Conservation (phyloP, 1,140 invertebrate species). For the Polypedilum vanderplanki region DNA sequence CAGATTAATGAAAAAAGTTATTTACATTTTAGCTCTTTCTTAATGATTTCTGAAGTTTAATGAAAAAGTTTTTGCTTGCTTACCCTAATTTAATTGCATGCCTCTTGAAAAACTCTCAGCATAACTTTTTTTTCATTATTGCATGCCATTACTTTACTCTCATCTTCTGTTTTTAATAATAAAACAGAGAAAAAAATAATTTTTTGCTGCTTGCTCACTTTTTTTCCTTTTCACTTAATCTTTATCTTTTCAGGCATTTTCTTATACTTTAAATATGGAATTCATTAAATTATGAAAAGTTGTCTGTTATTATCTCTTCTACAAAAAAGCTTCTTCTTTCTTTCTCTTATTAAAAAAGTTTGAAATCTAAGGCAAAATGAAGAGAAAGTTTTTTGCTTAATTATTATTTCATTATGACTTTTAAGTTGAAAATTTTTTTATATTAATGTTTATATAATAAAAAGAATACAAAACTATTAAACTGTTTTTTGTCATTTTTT, state of each 20-base stretch:
- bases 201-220: background rate
- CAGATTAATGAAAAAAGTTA: no score
- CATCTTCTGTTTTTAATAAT: background rate
- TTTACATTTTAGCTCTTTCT: background rate
- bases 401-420: no score
- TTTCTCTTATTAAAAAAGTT: no score
- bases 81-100: background rate
- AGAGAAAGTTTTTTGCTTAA: no score
- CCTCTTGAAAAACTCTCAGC: background rate
- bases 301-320: background rate
- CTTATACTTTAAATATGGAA: constrained; percentile 2
- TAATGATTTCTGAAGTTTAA: background rate
- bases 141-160: background rate
- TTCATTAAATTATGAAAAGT: background rate
- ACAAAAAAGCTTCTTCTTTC: no score
- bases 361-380: no score
- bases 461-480: no score
- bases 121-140: background rate
- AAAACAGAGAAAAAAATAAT: background rate
- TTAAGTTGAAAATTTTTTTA: no score
- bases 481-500: no score
- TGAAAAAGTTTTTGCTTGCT: background rate
- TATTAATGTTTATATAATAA: no score
- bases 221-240: background rate
- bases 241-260: background rate